Evolutionary conservation across 2,113 vertebrate genomes (phyloP), one percentile per base, ranked within the genome.

Genomic region (Carassius carassius): DNA sequence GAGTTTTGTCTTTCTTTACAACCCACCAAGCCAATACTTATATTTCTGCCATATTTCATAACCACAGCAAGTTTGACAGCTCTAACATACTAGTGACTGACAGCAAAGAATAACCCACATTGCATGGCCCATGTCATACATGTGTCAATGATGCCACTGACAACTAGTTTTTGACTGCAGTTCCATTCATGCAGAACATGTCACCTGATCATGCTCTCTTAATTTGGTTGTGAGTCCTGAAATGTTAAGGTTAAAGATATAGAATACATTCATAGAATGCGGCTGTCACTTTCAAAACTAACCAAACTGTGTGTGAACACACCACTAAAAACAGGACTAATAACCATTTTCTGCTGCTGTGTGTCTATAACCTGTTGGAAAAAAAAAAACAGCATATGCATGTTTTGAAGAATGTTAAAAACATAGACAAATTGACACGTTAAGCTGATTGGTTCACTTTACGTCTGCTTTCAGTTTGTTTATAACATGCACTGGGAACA

Each of bases 121-220:
- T 3, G 1, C 51, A 77, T 0, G 17, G 2, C 12, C 35, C 54
- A 41, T 78, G 32, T 60, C 32, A 60, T 37, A 60, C 35, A 37
- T 60, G 13, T 14, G 56, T 60, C 54, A 60, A 14, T 41, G 32
- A 60, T 78, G 17, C 5, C 10, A 23, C 37, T 73, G 70, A 47
- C 41, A 73, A 47, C n/a, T 73, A 37, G 67, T 73, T 73, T 73
- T 47, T 47, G 70, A 73, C 70, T 23, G 41, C 41, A 16, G n/a
- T 23, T 23, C n/a, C n/a, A 47, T 25, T 23, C 70, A 73, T 73
- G 21, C 11, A 73, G 70, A n/a, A 60, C 41, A 73, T 4, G n/a
- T 25, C 41, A 74, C 13, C 12, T 12, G 12, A 49, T 49, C n/a
- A 3, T 25, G 41, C 41, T 74, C 70, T 23, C 0, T 25, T 44